Evolutionary conservation across 2,113 vertebrate species (phyloP).

Genomic region (Jaculus jaculus): DNA sequence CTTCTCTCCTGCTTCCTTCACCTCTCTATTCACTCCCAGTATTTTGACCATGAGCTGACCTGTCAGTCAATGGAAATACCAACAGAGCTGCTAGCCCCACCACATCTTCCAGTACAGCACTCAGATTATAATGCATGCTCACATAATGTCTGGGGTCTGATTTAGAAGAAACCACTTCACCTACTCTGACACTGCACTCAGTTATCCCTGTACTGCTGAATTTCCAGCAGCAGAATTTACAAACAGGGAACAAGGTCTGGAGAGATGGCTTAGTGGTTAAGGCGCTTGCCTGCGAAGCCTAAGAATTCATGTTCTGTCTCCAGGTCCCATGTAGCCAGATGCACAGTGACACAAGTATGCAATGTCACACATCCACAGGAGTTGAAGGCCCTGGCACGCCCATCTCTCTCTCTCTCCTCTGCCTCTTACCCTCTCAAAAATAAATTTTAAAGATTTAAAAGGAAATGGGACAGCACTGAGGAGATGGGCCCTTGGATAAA

Average conservation of each 20-base stretch:
- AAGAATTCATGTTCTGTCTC: too few species aligned
- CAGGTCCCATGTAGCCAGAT: too few species aligned
- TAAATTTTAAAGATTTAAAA: too few species aligned
- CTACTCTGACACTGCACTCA: not conserved
- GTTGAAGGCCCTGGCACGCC: too few species aligned
- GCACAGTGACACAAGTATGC: too few species aligned
- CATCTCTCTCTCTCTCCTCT: too few species aligned
- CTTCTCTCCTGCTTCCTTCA: not conserved
- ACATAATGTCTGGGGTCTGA: not conserved
- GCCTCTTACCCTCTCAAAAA: too few species aligned
- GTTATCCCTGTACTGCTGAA: not conserved
- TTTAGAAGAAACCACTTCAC: slow-evolving; percentile 17
- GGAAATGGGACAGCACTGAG: too few species aligned
- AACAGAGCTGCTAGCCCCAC: not conserved
- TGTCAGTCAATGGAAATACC: not conserved
- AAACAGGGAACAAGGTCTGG: not conserved
- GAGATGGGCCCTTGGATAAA: too few species aligned
- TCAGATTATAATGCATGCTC: not conserved
- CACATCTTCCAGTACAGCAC: not conserved
- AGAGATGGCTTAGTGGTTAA: not conserved
- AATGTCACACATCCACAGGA: too few species aligned
- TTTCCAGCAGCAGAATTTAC: slow-evolving; percentile 50
- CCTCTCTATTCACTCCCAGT: not conserved
- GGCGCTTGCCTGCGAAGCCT: too few species aligned
- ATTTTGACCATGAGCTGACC: not conserved